These are phyloP conservation scores for Acanthornis magna DNA, from an alignment of 2,797 vertebrate species.

Conservation along the genomic window DNA sequence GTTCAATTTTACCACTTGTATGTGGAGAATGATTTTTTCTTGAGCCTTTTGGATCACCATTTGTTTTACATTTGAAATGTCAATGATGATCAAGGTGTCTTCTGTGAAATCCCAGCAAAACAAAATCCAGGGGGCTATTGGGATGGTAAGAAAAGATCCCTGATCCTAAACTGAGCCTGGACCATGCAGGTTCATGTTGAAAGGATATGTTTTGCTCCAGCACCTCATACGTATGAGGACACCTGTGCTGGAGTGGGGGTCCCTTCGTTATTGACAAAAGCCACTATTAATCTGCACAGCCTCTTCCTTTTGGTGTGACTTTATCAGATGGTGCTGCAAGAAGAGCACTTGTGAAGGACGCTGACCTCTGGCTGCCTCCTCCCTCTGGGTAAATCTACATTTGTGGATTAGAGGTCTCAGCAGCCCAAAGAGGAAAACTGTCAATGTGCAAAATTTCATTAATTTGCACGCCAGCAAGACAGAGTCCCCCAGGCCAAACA, in stretches of 20 bases:
- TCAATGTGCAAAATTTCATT: not conserved
- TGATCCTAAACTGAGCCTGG: not conserved
- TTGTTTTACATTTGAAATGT: slow-evolving; percentile 21
- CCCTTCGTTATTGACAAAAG: not conserved
- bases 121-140: not conserved
- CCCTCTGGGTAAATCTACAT: not conserved
- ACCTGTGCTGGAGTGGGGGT: not conserved
- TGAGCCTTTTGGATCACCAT: not conserved
- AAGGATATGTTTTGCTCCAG: not conserved
- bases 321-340: not conserved
- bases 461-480: not conserved
- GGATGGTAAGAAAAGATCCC: not conserved
- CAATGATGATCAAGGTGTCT: not conserved
- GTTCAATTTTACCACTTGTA: not conserved
- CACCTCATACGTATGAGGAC: fast-evolving
- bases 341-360: not conserved
- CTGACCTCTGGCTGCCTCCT: not conserved
- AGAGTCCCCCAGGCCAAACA: not conserved
- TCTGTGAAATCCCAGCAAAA: not conserved
- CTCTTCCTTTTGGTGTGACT: not conserved
- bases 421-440: not conserved
- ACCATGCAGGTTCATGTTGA: fast-evolving
- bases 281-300: not conserved
- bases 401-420: not conserved
- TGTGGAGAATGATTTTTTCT: not conserved